Conservation (phyloP, 2,113 vertebrate species). For the Ailurus styani region DNA sequence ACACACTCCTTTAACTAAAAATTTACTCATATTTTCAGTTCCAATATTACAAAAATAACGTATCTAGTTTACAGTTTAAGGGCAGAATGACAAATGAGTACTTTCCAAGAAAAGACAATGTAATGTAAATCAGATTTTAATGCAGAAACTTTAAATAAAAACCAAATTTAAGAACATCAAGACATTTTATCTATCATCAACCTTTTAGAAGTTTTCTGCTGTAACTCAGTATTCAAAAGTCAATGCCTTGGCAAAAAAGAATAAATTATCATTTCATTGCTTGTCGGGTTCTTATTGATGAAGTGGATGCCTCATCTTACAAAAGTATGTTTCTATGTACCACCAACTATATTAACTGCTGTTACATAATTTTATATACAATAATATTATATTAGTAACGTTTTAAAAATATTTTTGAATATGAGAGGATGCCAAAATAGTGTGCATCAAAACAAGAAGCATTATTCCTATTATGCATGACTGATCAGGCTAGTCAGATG, state of each 20-base stretch:
- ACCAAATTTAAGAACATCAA: not conserved
- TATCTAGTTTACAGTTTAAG: not conserved
- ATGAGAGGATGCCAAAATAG: not conserved
- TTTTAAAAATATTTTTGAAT: not conserved
- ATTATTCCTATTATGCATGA: not conserved
- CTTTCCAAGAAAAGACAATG: not conserved
- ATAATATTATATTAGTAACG: not conserved
- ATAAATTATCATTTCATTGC: not conserved
- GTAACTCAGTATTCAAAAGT: not conserved
- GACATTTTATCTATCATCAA: not conserved
- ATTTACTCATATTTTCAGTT: not conserved
- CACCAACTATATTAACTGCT: not conserved
- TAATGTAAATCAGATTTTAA: not conserved
- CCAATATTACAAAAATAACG: not conserved
- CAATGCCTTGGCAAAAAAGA: not conserved
- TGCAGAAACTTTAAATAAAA: constrained; percentile 18
- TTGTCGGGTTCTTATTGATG: not conserved
- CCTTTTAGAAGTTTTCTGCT: not conserved
- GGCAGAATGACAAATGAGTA: not conserved
- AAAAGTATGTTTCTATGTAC: not conserved
- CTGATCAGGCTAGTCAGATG: not conserved
- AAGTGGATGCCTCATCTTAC: not conserved
- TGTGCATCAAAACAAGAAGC: not conserved
- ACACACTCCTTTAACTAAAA: not conserved
- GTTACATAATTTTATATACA: not conserved